Base-by-base conservation (phyloP, 2,888 invertebrate genomes). In the Athripsodes cinereus region DNA sequence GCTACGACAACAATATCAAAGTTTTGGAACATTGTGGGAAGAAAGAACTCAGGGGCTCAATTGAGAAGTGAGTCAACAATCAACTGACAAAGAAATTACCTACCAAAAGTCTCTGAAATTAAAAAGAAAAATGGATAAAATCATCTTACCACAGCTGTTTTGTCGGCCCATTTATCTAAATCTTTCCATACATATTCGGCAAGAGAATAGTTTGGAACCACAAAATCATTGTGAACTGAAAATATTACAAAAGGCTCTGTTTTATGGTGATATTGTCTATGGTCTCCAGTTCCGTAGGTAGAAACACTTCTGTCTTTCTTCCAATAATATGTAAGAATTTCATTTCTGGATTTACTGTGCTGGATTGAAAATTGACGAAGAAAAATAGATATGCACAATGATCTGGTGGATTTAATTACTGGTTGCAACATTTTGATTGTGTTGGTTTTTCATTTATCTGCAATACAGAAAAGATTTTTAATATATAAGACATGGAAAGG, bases 141-240 rank as follows among this genome's bases (percentile, higher is more conserved):
- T 48, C n/a, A n/a, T 21, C 84, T 82, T 71, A 87, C 87, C 69
- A 82, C 68, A 46, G 86, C 86, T 26, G 81, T 82, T 67, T 81
- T 81, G 62, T 86, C 81, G n/a, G 82, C 79, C 86, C 86, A 88
- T 66, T 79, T 80, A 51, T 83, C 81, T 60, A 85, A 70, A 65
- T 83, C 77, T 58, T 75, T 73, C 85, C 85, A 87, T 8, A 87
- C 72, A 67, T 77, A 82, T 65, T 87, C 82, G 65, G 81, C 78
- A 19, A 86, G 66, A 2, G 81, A 76, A 18, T 77, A 68, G 63
- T 82, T 78, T 0, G 76, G 74, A 20, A 71, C 66, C 1, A 72
- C 69, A 35, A 82, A 66, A 46, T 80, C 72, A 22, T 76, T 76
- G 64, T 70, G 81, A 2, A 76, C 75, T 6, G 77, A 90, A 35